A percentile compares a stretch with the other conserved stretches of the same genome.
Conservation (phyloP, 2,113 vertebrate species). For the Bubo scandiacus region DNA sequence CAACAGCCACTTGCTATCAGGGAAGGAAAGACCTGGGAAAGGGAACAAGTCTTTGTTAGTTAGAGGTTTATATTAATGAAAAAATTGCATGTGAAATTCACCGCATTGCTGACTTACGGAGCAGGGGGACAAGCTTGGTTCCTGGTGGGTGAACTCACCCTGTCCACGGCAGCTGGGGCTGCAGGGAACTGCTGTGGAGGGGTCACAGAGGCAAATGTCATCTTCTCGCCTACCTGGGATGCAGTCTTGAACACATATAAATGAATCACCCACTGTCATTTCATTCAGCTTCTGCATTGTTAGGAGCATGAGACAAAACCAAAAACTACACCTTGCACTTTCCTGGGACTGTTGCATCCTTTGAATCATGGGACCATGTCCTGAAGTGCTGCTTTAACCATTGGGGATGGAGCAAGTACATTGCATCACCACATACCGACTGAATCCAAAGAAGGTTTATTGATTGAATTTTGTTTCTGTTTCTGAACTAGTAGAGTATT, state of each 20-base stretch:
- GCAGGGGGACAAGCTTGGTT: neutral
- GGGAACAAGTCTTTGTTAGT: neutral
- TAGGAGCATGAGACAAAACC: neutral
- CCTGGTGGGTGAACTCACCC: neutral
- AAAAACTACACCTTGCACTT: neutral
- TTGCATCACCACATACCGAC: neutral
- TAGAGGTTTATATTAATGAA: neutral
- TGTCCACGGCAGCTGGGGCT: neutral
- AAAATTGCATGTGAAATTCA: neutral
- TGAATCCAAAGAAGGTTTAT: neutral
- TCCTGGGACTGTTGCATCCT: neutral
- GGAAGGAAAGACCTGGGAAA: neutral
- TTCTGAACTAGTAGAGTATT: neutral
- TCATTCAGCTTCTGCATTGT: neutral
- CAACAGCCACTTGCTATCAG: neutral
- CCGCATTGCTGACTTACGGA: rapidly evolving
- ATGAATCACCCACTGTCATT: neutral
- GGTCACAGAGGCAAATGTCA: neutral
- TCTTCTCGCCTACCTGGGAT: neutral
- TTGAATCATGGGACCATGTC: neutral
- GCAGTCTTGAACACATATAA: neutral
- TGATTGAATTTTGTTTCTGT: neutral
- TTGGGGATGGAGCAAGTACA: rapidly evolving
- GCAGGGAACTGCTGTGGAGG: rapidly evolving
- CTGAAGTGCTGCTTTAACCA: neutral